These are phyloP conservation scores for Columbina picui DNA, from an alignment of 2,113 vertebrate genomes.

Conservation along the genomic window DNA sequence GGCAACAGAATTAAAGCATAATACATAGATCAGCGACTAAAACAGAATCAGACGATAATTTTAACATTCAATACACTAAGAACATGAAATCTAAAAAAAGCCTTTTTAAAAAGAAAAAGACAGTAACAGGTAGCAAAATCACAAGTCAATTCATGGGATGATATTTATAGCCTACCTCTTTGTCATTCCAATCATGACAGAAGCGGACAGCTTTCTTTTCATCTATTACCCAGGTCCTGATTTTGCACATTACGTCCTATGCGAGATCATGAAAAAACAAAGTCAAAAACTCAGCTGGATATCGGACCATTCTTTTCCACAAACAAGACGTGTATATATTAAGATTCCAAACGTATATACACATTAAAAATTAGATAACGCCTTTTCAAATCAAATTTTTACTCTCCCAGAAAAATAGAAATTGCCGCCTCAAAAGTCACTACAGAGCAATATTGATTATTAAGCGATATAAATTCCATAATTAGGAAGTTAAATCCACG, in stretches of 20 bases:
- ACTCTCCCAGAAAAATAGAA: constrained; percentile 5
- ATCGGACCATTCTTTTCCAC: constrained; percentile 81
- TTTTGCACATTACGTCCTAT: constrained; percentile 97
- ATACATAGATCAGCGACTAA: not conserved
- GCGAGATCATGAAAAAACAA: constrained; percentile 85
- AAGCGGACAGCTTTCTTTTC: constrained; percentile 93
- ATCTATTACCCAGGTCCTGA: constrained; percentile 93
- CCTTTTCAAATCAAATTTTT: constrained; percentile 60
- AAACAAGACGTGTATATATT: constrained; percentile 77
- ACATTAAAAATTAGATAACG: constrained; percentile 68
- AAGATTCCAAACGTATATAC: constrained; percentile 76
- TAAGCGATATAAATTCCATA: not conserved
- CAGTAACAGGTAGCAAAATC: constrained; percentile 51
- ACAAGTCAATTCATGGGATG: not conserved
- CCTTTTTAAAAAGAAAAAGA: not conserved
- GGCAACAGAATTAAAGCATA: constrained; percentile 9
- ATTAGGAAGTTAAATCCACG: constrained; percentile 16
- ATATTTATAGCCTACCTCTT: constrained; percentile 85
- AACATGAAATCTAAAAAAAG: not conserved
- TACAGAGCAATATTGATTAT: not conserved
- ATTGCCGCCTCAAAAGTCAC: constrained; percentile 29
- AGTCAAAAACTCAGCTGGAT: constrained; percentile 85
- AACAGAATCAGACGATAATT: not conserved
- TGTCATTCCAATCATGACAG: constrained; percentile 93
- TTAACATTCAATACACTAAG: not conserved